Evolutionary conservation across 2,888 invertebrate species (phyloP), one percentile per base, ranked within the genome.

Genomic region (Didymodactylos carnosus): DNA sequence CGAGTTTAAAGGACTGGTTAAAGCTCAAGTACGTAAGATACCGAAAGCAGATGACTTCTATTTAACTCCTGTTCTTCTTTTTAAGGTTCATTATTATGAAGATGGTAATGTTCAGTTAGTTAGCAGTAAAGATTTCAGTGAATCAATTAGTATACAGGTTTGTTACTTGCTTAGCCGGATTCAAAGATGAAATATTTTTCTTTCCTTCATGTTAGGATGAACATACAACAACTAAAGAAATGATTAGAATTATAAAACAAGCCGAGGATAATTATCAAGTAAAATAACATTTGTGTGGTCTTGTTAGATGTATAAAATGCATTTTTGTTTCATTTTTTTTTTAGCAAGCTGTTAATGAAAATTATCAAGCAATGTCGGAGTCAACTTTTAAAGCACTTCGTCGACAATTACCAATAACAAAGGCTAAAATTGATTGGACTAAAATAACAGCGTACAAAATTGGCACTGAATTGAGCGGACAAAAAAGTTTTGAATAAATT

Each of bases 401-500:
- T 79, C 89, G 98, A 80, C 91, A 93, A 85, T 86, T 98, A 85
- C 98, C 98, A 35, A 94, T 99, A 76, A 99, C 97, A 78, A 89
- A 95, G 83, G 92, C 94, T 84, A 99, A 98, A 88, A 94, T 98
- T 81, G 97, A 99, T 87, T 98, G 98, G 98, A 91, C 92, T 84
- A 94, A 98, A 86, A 93, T 97, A 81, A 91, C 94, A 80, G 91
- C 92, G 79, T 97, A 95, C 87, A 91, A 92, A 85, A 94, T 97
- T 85, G 94, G 92, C 80, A 92, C 92, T 86, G 94, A 94, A 87
- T 87, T 94, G n/a, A n/a, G n/a, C n/a, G n/a, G n/a, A n/a, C n/a
- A n/a, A n/a, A n/a, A n/a, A n/a, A n/a, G n/a, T n/a, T n/a, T n/a
- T n/a, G n/a, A n/a, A n/a, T n/a, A n/a, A n/a, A n/a, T n/a, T n/a